phyloP scores from a whole-genome alignment of 2,888 invertebrate species.

The Mechanitis mazaeus region DNA sequence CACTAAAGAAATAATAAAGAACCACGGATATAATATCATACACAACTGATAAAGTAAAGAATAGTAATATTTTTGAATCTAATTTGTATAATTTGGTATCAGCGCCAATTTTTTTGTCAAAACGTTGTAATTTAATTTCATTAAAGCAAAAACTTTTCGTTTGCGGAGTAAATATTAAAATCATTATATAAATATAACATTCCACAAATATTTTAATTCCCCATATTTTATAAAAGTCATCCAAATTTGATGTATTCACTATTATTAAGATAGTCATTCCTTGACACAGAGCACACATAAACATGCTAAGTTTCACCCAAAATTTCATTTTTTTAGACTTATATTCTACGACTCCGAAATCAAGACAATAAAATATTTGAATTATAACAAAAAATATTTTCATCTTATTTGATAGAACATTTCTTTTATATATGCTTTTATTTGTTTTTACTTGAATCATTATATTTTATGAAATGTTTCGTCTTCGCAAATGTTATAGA shows the following conservation, averaged over 20 bases:
- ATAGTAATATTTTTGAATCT: not conserved
- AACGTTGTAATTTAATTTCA: slow-evolving; percentile 1
- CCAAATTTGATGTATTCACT: not conserved
- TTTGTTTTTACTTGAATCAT: too few species aligned
- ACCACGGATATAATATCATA: not conserved
- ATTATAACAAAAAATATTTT: slow-evolving; percentile 1
- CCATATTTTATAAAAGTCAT: not conserved
- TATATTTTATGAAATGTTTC: too few species aligned
- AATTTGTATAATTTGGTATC: not conserved
- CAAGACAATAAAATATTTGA: not conserved
- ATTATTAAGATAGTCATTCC: not conserved
- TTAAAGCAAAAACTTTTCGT: not conserved
- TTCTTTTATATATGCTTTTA: too few species aligned
- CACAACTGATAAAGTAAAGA: not conserved
- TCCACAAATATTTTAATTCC: not conserved
- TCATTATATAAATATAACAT: not conserved
- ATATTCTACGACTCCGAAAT: not conserved
- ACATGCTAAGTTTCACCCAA: not conserved
- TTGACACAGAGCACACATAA: not conserved
- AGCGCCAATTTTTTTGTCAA: not conserved
- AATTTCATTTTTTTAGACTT: not conserved
- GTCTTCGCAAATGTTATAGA: too few species aligned
- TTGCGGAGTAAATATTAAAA: not conserved
- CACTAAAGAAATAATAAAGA: not conserved
- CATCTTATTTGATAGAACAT: not conserved